phyloP scores from a whole-genome alignment of 2,797 vertebrate species.

The Acropternis orthonyx region DNA sequence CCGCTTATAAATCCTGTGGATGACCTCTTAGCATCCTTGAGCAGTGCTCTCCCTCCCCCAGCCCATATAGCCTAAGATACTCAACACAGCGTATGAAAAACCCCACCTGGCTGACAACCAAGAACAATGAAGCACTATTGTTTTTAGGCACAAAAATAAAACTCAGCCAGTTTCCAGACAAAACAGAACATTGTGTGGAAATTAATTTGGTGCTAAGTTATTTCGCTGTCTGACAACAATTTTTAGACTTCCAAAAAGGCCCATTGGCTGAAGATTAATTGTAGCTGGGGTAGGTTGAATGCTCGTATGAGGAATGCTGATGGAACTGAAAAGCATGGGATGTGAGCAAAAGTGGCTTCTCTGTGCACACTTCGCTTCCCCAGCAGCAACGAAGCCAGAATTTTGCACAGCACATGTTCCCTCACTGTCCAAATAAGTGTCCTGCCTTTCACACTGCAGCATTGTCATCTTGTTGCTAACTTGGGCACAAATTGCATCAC shows the following conservation, averaged over 20 bases:
- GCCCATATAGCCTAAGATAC: background rate
- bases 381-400: background rate
- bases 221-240: constrained; percentile 58
- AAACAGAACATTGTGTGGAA: constrained; percentile 69
- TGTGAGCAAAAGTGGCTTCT: constrained; percentile 17
- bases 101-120: constrained; percentile 74
- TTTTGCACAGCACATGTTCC: background rate
- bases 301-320: background rate
- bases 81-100: constrained; percentile 43
- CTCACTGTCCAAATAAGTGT: background rate
- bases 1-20: constrained; percentile 67
- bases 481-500: background rate
- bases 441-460: background rate
- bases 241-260: constrained; percentile 57
- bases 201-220: constrained; percentile 72
- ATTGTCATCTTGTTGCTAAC: background rate
- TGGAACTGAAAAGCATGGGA: constrained; percentile 24
- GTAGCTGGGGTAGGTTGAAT: background rate
- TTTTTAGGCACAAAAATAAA: constrained; percentile 70
- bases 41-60: constrained; percentile 32
- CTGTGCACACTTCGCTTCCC: background rate
- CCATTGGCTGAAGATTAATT: constrained; percentile 50
- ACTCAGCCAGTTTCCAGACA: constrained; percentile 68
- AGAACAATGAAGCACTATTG: constrained; percentile 72
- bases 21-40: constrained; percentile 68